Base-by-base conservation (phyloP, 2,888 invertebrate species). In the Globia sparganii region DNA sequence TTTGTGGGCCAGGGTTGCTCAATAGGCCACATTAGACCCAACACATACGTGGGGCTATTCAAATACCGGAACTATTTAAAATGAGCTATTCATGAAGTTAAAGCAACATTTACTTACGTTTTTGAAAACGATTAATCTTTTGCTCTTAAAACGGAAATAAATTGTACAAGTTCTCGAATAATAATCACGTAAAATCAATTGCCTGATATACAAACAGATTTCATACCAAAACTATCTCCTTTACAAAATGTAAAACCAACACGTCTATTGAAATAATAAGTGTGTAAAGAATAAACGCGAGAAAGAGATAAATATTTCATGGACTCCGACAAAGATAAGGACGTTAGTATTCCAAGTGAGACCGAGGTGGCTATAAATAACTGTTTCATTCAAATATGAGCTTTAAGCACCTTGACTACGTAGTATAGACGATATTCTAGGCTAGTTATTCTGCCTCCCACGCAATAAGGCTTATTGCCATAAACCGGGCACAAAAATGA, bases 371-470 rank as follows among this genome's bases (percentile, higher is more conserved):
- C 72, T 66, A 86, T 86, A 86, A 84, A 81, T 84, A 68, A 75
- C 66, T 62, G 61, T 76, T 74, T 74, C 73, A 86, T 84, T 78
- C 56, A 84, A 84, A 86, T 86, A 75, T 73, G 65, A 72, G 75
- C 85, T 82, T 66, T 79, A 68, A n/a, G 64, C 61, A 76, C 72
- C 31, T 72, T 49, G 0, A 31, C 43, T 62, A 58, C 58, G 53
- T 53, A 72, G 25, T 59, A 15, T 31, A 28, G 15, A 62, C 28
- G 0, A 31, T 71, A 59, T 58, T 78, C 31, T 64, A 56, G 6
- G 31, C 37, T 78, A 49, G 72, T 34, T 21, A 78, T 58, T 65
- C 13, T 28, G 18, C n/a, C 1, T 49, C 18, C 40, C 13, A 72
- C 13, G 49, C 28, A 58, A 49, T 49, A 58, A 4, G n/a, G 1